Percentiles rank a stretch among this genome's conserved stretches.
phyloP scores from a whole-genome alignment of 2,888 invertebrate species.

The Ophion costatus region DNA sequence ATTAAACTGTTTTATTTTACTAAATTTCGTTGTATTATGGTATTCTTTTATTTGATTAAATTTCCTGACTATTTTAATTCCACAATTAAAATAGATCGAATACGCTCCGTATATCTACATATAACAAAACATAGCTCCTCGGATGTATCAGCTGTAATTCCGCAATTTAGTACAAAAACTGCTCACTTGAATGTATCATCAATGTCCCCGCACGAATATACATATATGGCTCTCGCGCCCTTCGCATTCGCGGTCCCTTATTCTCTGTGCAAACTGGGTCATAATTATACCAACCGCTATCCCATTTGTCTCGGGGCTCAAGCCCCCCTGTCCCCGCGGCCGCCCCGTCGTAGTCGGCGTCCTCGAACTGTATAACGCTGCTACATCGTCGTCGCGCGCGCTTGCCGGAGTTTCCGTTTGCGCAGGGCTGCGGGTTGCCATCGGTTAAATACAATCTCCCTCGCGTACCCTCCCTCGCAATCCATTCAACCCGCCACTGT shows the following conservation, averaged over 20 bases:
- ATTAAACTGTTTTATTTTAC: no score
- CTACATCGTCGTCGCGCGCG: conserved; percentile 46
- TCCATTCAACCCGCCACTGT: conserved; percentile 2
- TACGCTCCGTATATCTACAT: neutral
- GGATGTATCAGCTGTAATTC: conserved; percentile 6
- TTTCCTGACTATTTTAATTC: neutral
- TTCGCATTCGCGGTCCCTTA: conserved; percentile 32
- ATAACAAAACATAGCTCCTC: neutral
- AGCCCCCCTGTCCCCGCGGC: conserved; percentile 11
- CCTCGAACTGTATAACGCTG: conserved; percentile 35
- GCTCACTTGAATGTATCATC: conserved; percentile 19
- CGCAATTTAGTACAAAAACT: conserved; percentile 22
- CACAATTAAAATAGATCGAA: neutral
- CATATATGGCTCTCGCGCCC: conserved; percentile 19
- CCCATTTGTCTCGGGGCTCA: conserved; percentile 28
- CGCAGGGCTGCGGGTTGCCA: conserved; percentile 53
- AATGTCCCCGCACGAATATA: neutral
- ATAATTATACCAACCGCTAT: conserved; percentile 49
- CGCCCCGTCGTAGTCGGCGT: conserved; percentile 29
- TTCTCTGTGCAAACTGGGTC: conserved; percentile 58
- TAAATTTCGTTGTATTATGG: no score
- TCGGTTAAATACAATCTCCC: conserved; percentile 60
- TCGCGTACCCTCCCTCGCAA: conserved; percentile 43
- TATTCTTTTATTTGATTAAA: neutral
- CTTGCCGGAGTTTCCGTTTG: conserved; percentile 51